Conservation (phyloP, 2,888 invertebrate species). For the Apodemia mormo region DNA sequence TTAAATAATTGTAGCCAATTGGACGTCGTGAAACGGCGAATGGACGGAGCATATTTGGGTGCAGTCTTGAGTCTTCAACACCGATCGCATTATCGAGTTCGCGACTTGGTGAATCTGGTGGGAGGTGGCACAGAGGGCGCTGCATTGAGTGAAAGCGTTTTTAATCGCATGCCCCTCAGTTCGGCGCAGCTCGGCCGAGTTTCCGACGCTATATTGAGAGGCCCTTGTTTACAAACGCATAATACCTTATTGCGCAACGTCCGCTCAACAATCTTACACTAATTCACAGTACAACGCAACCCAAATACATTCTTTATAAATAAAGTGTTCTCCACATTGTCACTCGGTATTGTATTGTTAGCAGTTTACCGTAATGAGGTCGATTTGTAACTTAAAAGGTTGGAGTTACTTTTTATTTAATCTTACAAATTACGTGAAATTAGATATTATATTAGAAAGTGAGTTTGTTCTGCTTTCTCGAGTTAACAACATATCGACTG, state of each 20-base stretch:
- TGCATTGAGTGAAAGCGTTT: constrained; percentile 68
- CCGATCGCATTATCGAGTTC: constrained; percentile 49
- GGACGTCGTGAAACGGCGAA: constrained; percentile 28
- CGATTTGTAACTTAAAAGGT: constrained; percentile 12
- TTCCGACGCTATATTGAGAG: constrained; percentile 45
- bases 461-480: constrained; percentile 3
- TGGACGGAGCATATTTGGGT: constrained; percentile 36
- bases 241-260: constrained; percentile 41
- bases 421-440: background rate
- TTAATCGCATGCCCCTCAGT: constrained; percentile 58
- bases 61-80: constrained; percentile 34
- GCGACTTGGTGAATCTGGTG: constrained; percentile 38
- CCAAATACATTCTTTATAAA: constrained; percentile 32
- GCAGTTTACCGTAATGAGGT: constrained; percentile 27
- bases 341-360: constrained; percentile 2
- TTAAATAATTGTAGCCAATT: constrained; percentile 26
- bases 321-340: background rate
- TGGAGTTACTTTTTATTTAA: constrained; percentile 29
- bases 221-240: constrained; percentile 49
- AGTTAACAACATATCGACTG: background rate
- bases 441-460: background rate
- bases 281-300: constrained; percentile 37
- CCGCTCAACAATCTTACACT: constrained; percentile 43
- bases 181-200: constrained; percentile 58
- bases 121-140: constrained; percentile 38